Conservation (phyloP, 2,888 invertebrate genomes). For the Sicus ferrugineus region DNA sequence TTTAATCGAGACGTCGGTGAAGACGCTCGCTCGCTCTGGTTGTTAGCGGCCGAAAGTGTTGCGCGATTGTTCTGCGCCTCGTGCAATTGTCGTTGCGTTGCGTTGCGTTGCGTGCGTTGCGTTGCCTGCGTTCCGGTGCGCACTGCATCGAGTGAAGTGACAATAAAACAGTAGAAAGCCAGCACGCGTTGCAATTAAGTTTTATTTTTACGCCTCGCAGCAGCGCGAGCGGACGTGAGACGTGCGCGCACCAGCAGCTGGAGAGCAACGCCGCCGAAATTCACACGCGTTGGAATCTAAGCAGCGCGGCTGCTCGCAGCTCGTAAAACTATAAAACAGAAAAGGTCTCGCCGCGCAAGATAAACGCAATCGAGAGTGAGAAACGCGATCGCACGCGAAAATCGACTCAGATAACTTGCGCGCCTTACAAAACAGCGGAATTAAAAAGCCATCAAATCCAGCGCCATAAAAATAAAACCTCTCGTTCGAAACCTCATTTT, state of each 20-base stretch:
- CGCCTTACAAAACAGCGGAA: neutral
- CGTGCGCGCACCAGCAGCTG: too few species aligned
- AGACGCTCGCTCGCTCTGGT: conserved; percentile 30
- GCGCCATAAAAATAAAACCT: neutral
- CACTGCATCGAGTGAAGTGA: neutral
- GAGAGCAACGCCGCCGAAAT: too few species aligned
- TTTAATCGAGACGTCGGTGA: conserved; percentile 53
- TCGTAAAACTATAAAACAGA: too few species aligned
- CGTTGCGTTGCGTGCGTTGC: too few species aligned
- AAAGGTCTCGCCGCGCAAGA: neutral
- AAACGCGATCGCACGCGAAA: too few species aligned
- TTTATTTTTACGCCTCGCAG: too few species aligned
- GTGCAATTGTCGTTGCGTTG: conserved; percentile 5
- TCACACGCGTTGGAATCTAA: neutral
- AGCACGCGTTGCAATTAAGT: too few species aligned
- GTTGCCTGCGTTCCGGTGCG: neutral
- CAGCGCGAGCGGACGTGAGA: too few species aligned
- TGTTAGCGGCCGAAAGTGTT: conserved; percentile 27
- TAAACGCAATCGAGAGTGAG: too few species aligned
- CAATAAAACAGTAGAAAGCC: neutral
- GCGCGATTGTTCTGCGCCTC: conserved; percentile 19
- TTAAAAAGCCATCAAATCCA: conserved; percentile 4
- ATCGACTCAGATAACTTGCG: neutral
- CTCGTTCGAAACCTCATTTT: neutral
- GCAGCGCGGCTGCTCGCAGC: neutral